Evolutionary conservation across 2,888 invertebrate species (phyloP).

Genomic region (Bellardia bayeri): DNA sequence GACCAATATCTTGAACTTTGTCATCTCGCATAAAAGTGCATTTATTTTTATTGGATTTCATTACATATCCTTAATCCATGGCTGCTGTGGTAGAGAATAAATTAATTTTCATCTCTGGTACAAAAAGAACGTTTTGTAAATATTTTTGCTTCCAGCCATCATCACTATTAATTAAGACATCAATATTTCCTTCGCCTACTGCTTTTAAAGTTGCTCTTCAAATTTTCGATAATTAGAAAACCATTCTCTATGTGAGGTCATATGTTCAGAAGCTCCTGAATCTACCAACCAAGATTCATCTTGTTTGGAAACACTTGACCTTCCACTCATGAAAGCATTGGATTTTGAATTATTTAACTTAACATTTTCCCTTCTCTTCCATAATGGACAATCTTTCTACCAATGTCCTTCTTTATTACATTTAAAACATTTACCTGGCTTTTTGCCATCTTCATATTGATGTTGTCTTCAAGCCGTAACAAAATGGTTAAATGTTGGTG

Average conservation of each 20-base stretch:
- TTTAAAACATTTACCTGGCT: no score
- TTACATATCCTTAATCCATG: constrained; percentile 37
- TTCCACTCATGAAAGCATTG: constrained; percentile 16
- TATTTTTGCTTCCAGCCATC: constrained; percentile 22
- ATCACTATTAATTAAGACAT: background rate
- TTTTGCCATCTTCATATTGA: no score
- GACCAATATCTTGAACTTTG: background rate
- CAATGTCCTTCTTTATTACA: constrained; percentile 18
- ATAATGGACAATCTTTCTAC: constrained; percentile 34
- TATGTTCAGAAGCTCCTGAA: constrained; percentile 6
- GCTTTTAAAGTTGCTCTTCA: background rate
- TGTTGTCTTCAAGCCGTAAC: no score
- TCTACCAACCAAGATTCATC: background rate
- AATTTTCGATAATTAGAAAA: background rate
- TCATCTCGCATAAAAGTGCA: background rate
- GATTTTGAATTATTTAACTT: background rate
- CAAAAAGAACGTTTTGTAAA: constrained; percentile 40
- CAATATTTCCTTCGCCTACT: constrained; percentile 14
- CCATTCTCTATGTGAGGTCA: constrained; percentile 14
- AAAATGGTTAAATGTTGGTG: background rate
- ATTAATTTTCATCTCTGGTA: constrained; percentile 45
- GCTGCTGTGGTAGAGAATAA: constrained; percentile 51
- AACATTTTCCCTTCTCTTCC: constrained; percentile 18
- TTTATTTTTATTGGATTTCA: constrained; percentile 19
- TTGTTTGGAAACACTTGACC: background rate